phyloP scores from a whole-genome alignment of 2,113 vertebrate genomes.

The Pseudorectes ferrugineus region DNA sequence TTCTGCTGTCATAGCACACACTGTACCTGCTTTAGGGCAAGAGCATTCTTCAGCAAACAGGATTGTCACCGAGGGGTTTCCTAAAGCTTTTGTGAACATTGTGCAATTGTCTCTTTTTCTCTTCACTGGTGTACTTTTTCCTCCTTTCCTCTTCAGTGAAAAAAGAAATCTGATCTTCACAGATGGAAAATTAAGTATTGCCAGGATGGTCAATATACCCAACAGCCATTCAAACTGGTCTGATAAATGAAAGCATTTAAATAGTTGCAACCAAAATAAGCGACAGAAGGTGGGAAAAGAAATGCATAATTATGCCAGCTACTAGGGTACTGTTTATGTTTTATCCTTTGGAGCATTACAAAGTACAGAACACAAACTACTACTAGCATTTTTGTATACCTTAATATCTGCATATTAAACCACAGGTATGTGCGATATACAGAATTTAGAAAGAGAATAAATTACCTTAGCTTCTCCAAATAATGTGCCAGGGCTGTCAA shows the following conservation, averaged over 20 bases:
- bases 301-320: constrained; percentile 28
- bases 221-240: constrained; percentile 55
- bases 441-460: background rate
- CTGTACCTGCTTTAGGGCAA: background rate
- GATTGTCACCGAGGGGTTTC: background rate
- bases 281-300: constrained; percentile 55
- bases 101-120: background rate
- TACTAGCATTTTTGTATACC: background rate
- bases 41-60: background rate
- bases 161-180: constrained; percentile 24
- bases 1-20: background rate
- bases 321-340: background rate
- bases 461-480: background rate
- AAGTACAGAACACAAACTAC: background rate
- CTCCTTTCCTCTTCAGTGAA: background rate
- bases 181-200: constrained; percentile 54
- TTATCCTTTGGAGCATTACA: background rate
- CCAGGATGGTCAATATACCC: constrained; percentile 47
- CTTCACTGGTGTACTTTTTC: background rate
- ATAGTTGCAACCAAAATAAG: constrained; percentile 48
- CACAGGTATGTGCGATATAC: background rate
- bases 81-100: background rate
- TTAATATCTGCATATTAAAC: background rate
- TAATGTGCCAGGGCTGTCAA: background rate
- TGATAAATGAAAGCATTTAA: constrained; percentile 52